A percentile compares a stretch with the other conserved stretches of the same genome.
These are phyloP conservation scores for Lasioglossum vierecki DNA, from an alignment of 2,888 invertebrate genomes.

Conservation along the genomic window DNA sequence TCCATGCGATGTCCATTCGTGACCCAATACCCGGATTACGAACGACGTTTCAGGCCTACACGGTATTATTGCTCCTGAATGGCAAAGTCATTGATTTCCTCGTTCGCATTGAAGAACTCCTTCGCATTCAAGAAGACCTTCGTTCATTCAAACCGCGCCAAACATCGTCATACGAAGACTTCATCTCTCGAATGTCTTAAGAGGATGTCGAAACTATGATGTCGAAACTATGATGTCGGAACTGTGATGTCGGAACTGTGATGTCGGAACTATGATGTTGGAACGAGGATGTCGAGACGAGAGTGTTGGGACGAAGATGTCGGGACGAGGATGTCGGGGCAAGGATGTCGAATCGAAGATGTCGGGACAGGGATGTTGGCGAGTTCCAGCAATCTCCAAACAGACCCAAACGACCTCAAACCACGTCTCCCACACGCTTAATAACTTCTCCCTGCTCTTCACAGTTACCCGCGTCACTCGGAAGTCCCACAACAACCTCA, in stretches of 20 bases:
- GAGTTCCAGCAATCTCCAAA: not conserved
- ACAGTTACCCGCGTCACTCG: not conserved
- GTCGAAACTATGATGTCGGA: too few relatives aligned
- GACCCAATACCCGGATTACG: not conserved
- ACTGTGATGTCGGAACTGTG: too few relatives aligned
- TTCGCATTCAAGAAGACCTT: too few relatives aligned
- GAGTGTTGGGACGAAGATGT: too few relatives aligned
- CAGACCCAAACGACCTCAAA: not conserved
- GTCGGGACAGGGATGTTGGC: too few relatives aligned
- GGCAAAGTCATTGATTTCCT: not conserved
- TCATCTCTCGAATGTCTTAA: too few relatives aligned
- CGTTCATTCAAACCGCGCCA: not conserved
- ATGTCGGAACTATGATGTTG: too few relatives aligned
- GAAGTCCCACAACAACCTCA: not conserved
- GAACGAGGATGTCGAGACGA: too few relatives aligned
- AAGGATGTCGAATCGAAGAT: too few relatives aligned
- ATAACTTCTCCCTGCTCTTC: too few relatives aligned
- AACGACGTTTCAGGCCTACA: not conserved
- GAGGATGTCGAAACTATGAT: too few relatives aligned
- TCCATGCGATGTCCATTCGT: slow-evolving; percentile 28
- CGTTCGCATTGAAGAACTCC: not conserved
- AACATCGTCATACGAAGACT: not conserved
- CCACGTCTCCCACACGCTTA: not conserved
- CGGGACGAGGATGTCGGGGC: too few relatives aligned
- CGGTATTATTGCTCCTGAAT: not conserved